A percentile compares a stretch with the other conserved stretches of the same genome.
Evolutionary conservation across 53 echinoderm and acorn worm species (phyloP).

Genomic region (Actinopyga echinites): DNA sequence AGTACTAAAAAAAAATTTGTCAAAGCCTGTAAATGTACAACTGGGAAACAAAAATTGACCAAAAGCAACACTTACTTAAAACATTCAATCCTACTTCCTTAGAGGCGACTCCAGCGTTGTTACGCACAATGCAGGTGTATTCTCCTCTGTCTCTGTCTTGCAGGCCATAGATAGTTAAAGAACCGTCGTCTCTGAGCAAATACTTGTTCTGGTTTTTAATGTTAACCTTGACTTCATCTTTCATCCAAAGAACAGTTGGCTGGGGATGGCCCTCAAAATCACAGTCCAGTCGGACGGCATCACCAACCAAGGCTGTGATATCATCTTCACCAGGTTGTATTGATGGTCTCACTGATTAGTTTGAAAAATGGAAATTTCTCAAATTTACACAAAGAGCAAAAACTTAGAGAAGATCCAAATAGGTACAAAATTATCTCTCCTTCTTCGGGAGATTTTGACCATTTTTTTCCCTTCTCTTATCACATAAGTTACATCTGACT

Average conservation of each 20-base stretch:
- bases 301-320: constrained; percentile 44
- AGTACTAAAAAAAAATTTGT: too few relatives aligned
- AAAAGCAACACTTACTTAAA: constrained; percentile 41
- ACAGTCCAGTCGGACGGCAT: constrained; percentile 25
- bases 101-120: constrained; percentile 79
- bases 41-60: neutral
- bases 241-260: constrained; percentile 42
- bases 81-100: constrained; percentile 51
- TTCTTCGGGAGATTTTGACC: too few relatives aligned
- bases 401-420: too few relatives aligned
- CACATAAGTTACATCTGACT: too few relatives aligned
- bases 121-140: constrained; percentile 82
- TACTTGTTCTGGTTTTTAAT: constrained; percentile 10
- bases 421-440: too few relatives aligned
- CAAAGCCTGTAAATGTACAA: neutral
- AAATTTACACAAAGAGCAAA: too few relatives aligned
- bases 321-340: constrained; percentile 43
- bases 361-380: too few relatives aligned
- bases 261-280: constrained; percentile 18
- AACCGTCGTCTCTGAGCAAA: neutral
- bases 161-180: neutral
- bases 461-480: too few relatives aligned
- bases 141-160: constrained; percentile 63
- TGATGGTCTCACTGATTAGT: constrained; percentile 56
- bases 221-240: neutral